Conservation (phyloP, 1,140 invertebrate species). For the Hormaphis cornu region DNA sequence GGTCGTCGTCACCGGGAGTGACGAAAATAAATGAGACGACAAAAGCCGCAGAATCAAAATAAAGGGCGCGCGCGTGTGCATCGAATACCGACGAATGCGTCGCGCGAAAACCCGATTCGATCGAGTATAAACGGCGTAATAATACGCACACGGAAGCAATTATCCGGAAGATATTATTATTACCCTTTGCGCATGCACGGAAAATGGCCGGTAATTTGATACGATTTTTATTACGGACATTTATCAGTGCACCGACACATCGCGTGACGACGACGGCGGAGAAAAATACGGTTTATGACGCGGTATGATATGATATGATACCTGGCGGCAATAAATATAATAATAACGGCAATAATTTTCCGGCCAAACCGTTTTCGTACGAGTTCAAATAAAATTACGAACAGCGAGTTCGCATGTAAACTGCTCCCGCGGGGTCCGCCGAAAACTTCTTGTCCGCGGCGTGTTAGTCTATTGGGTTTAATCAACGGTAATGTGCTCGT, state of each 20-base stretch:
- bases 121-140: not conserved
- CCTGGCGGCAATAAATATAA: not conserved
- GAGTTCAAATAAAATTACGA: slow-evolving; percentile 28
- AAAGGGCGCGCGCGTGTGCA: not conserved
- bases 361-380: not conserved
- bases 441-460: not conserved
- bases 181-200: too few species aligned
- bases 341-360: not conserved
- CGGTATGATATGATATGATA: too few species aligned
- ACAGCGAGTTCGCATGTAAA: slow-evolving; percentile 17
- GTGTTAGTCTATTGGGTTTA: not conserved
- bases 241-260: slow-evolving; percentile 24
- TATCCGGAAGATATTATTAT: not conserved
- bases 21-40: slow-evolving; percentile 25
- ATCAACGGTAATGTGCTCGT: slow-evolving; percentile 32
- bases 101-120: slow-evolving; percentile 2
- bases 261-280: slow-evolving; percentile 24
- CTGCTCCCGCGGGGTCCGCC: slow-evolving; percentile 10
- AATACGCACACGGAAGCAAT: not conserved
- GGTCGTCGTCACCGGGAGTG: not conserved
- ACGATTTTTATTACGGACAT: slow-evolving; percentile 29
- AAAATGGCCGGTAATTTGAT: slow-evolving; percentile 24
- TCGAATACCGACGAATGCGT: slow-evolving; percentile 12
- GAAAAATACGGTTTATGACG: slow-evolving; percentile 10
- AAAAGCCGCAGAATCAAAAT: not conserved